These are phyloP conservation scores for Ditylenchus dipsaci DNA, from an alignment of 1,140 invertebrate species.

Conservation along the genomic window DNA sequence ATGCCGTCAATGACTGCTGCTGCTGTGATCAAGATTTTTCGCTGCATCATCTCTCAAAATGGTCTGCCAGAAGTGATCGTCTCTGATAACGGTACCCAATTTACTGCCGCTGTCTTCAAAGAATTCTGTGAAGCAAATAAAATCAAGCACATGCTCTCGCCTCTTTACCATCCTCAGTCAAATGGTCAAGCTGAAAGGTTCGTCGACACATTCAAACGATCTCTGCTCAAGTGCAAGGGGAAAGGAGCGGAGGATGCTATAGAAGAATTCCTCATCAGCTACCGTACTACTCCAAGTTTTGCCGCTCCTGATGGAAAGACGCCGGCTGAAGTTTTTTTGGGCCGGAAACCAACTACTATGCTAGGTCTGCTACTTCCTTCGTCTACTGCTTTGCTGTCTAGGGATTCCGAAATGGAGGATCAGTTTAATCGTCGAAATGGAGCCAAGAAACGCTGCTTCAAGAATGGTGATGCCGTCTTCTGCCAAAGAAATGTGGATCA, in stretches of 20 bases:
- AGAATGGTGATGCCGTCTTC: no score
- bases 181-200: constrained; percentile 56
- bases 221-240: background rate
- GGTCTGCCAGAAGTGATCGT: constrained; percentile 51
- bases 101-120: constrained; percentile 52
- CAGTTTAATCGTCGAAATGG: no score
- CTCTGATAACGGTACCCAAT: constrained; percentile 57
- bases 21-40: background rate
- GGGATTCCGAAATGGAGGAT: no score
- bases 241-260: background rate
- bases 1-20: background rate
- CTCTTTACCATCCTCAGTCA: constrained; percentile 53
- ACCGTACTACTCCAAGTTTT: background rate
- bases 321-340: background rate
- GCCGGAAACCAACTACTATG: background rate
- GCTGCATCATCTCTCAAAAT: background rate
- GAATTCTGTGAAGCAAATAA: constrained; percentile 38
- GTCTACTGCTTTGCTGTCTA: background rate
- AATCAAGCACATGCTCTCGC: constrained; percentile 35
- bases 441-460: no score
- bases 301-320: background rate
- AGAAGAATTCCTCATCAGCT: background rate
- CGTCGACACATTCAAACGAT: constrained; percentile 48
- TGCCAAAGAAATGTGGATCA: no score
- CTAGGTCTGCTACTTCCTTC: background rate